Conservation (phyloP, 2,888 invertebrate species). For the Plebejus melissa region DNA sequence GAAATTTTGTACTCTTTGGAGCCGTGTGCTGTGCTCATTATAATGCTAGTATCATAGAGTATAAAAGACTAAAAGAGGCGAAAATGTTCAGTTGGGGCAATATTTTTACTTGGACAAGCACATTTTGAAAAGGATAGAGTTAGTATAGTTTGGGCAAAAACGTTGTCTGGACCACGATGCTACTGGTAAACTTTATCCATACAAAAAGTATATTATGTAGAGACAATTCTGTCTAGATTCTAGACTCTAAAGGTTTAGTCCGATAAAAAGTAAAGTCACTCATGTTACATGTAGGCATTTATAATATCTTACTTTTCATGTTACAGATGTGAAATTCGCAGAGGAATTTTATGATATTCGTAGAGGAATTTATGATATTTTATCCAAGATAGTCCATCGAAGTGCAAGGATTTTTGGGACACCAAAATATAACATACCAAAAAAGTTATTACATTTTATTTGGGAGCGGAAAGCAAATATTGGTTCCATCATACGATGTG, state of each 20-base stretch:
- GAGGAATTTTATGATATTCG: background rate
- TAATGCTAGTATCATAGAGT: background rate
- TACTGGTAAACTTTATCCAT: background rate
- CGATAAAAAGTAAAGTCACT: background rate
- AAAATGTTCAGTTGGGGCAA: no score
- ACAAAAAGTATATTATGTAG: background rate
- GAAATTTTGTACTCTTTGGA: background rate
- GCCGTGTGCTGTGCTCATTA: background rate
- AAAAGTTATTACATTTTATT: slow-evolving; percentile 24
- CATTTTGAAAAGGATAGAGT: no score
- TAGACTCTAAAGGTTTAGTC: background rate
- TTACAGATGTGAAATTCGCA: background rate
- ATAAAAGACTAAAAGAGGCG: background rate
- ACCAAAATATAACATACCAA: slow-evolving; percentile 13
- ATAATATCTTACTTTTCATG: background rate
- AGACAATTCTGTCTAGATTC: background rate
- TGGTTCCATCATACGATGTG: slow-evolving; percentile 18
- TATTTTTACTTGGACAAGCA: no score
- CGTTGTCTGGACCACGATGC: no score
- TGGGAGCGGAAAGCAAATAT: slow-evolving; percentile 25
- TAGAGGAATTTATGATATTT: background rate
- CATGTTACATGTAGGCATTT: background rate
- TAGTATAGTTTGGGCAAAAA: no score
- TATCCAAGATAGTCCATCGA: background rate
- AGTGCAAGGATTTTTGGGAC: background rate